phyloP scores from a whole-genome alignment of 2,888 invertebrate species.

The Pterobdella sp. region DNA sequence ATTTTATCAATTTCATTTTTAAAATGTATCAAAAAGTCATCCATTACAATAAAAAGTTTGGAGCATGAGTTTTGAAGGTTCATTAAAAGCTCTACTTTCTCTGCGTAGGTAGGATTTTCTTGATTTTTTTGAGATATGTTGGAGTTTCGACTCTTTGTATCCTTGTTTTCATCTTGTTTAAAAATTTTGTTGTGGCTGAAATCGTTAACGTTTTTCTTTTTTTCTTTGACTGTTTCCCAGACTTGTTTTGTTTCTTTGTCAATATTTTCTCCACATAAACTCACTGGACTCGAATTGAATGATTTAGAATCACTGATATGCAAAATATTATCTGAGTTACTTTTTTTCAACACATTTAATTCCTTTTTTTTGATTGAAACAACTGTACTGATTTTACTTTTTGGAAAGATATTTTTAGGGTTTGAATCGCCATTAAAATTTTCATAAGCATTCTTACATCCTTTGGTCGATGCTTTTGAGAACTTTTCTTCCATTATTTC shows the following conservation, averaged over 20 bases:
- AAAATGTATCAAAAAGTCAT: not conserved
- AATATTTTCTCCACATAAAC: too few relatives aligned
- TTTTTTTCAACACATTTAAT: too few relatives aligned
- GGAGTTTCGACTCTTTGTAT: not conserved
- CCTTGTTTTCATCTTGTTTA: not conserved
- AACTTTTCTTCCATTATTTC: too few relatives aligned
- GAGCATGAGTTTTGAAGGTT: constrained; percentile 9
- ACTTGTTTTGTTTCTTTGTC: not conserved
- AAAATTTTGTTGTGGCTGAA: not conserved
- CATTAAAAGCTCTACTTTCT: not conserved
- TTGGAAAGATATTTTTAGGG: too few relatives aligned
- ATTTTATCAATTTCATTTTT: constrained; percentile 8
- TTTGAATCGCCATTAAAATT: too few relatives aligned
- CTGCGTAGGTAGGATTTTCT: not conserved
- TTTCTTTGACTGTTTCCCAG: not conserved
- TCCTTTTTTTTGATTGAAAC: too few relatives aligned
- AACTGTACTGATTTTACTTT: too few relatives aligned
- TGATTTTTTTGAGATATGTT: not conserved
- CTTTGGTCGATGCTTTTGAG: too few relatives aligned
- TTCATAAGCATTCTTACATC: too few relatives aligned
- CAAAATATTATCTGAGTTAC: too few relatives aligned
- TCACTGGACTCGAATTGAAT: too few relatives aligned
- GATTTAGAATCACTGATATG: too few relatives aligned
- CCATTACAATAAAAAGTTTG: not conserved
- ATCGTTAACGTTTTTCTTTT: not conserved